These are phyloP conservation scores for Anolis apletophallus DNA, from an alignment of 2,797 vertebrate genomes.

Conservation along the genomic window DNA sequence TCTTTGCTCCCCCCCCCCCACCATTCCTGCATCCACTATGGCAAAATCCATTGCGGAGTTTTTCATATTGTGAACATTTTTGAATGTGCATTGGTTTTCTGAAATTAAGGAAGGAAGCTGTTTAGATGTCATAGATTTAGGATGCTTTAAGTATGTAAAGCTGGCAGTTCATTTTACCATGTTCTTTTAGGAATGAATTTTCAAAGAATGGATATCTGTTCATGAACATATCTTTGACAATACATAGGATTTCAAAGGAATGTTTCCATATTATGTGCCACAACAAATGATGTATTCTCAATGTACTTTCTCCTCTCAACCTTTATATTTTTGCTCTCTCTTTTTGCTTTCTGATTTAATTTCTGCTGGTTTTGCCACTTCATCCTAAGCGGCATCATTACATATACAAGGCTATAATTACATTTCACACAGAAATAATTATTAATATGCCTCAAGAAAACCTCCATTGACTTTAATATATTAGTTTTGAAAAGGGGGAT, in stretches of 20 bases:
- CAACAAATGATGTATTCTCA: constrained; percentile 55
- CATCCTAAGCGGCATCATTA: constrained; percentile 28
- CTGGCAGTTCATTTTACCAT: constrained; percentile 20
- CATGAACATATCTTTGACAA: constrained; percentile 45
- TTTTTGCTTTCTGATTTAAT: constrained; percentile 39
- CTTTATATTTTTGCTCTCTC: constrained; percentile 22
- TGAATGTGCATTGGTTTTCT: constrained; percentile 19
- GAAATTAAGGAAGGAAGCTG: background rate
- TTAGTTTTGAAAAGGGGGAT: constrained; percentile 39
- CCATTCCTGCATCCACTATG: background rate
- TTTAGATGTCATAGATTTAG: background rate
- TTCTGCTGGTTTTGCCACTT: constrained; percentile 37
- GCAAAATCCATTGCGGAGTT: constrained; percentile 40
- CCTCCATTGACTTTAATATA: constrained; percentile 59
- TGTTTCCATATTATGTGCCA: constrained; percentile 41
- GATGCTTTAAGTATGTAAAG: constrained; percentile 55
- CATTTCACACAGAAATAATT: constrained; percentile 55
- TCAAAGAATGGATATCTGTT: constrained; percentile 24
- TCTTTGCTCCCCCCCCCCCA: background rate
- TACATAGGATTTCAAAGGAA: constrained; percentile 38
- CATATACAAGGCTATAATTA: constrained; percentile 55
- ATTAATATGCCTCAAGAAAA: constrained; percentile 60
- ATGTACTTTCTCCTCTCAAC: constrained; percentile 33
- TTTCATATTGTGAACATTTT: constrained; percentile 57
- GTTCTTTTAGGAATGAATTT: constrained; percentile 44